Conservation (phyloP, 2,113 vertebrate species). For the Girardinichthys multiradiatus region DNA sequence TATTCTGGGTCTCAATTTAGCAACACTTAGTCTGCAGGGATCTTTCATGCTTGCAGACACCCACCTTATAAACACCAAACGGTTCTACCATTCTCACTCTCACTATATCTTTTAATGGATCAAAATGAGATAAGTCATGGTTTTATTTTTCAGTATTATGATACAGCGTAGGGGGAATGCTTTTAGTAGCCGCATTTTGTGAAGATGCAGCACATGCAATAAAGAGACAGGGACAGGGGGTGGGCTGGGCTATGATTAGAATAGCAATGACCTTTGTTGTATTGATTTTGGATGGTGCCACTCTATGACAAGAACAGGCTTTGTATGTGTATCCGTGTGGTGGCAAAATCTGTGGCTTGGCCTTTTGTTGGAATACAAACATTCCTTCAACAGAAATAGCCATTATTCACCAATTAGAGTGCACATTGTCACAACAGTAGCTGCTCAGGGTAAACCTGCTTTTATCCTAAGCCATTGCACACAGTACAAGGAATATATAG, state of each 20-base stretch:
- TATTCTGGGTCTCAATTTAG: conserved; percentile 51
- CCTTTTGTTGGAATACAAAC: conserved; percentile 51
- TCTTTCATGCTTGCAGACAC: conserved; percentile 30
- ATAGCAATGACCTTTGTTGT: conserved; percentile 75
- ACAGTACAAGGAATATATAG: not conserved
- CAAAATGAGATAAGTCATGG: conserved; percentile 37
- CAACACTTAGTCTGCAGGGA: conserved; percentile 29
- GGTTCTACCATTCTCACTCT: conserved; percentile 18
- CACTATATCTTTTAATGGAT: conserved; percentile 41
- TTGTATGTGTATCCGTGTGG: conserved; percentile 18
- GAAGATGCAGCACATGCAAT: conserved; percentile 51
- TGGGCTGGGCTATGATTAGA: conserved; percentile 63
- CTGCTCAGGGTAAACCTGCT: conserved; percentile 5
- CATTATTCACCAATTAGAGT: conserved; percentile 42
- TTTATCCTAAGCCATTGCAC: not conserved
- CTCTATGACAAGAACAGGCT: conserved; percentile 38
- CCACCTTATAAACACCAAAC: conserved; percentile 49
- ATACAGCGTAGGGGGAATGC: conserved; percentile 20
- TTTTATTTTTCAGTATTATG: conserved; percentile 37
- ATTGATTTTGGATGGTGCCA: conserved; percentile 74
- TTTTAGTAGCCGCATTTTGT: conserved; percentile 35
- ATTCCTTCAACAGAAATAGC: conserved; percentile 39
- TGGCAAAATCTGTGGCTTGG: conserved; percentile 36
- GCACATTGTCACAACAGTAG: conserved; percentile 3
- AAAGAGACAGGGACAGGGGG: conserved; percentile 43